These are phyloP conservation scores for Sialia sialis DNA, from an alignment of 2,113 vertebrate genomes.

Conservation along the genomic window DNA sequence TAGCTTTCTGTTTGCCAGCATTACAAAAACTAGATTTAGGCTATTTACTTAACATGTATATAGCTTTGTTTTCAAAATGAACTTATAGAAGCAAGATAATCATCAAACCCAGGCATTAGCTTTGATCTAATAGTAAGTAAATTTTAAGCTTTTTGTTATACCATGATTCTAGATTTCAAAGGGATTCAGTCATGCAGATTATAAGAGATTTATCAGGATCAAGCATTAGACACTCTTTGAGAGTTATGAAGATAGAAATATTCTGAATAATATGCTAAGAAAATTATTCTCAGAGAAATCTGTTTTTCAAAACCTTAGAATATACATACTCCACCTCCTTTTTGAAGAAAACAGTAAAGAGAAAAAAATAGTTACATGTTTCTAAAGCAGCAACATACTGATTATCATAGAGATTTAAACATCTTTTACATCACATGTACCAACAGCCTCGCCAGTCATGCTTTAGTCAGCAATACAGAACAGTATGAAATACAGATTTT, in stretches of 20 bases:
- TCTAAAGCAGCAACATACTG: neutral
- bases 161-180: neutral
- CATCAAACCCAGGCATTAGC: neutral
- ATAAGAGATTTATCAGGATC: neutral
- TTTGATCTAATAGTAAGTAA: neutral
- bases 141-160: neutral
- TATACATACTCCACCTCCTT: neutral
- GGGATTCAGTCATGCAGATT: neutral
- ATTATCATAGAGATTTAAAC: neutral
- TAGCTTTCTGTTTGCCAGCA: neutral
- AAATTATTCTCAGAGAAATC: neutral
- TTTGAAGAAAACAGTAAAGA: neutral
- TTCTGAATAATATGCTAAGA: neutral
- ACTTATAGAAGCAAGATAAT: neutral
- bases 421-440: neutral
- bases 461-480: conserved; percentile 36
- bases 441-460: conserved; percentile 34
- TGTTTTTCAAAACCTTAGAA: neutral
- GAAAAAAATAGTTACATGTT: neutral
- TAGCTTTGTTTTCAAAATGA: neutral
- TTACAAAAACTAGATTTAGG: neutral
- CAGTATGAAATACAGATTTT: neutral
- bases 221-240: neutral
- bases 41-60: neutral
- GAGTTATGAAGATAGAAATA: neutral